Percentiles rank a stretch among this genome's conserved stretches.
These are phyloP conservation scores for Incurvaria masculella DNA, from an alignment of 2,888 invertebrate species.

Conservation along the genomic window DNA sequence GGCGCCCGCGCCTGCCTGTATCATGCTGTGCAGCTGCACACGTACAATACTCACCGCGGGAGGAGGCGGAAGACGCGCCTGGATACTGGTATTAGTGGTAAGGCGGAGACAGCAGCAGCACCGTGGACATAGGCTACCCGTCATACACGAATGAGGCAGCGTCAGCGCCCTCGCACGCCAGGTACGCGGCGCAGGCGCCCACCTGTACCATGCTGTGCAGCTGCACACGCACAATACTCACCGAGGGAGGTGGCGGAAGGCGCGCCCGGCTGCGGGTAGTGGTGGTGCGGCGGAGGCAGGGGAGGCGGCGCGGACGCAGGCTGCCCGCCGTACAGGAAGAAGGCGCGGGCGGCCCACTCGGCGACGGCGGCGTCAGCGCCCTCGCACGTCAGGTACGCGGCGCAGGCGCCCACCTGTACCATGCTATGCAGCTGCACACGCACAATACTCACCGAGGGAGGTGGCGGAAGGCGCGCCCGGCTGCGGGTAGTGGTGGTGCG, in stretches of 20 bases:
- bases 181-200: constrained; percentile 80
- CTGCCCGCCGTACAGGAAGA: constrained; percentile 90
- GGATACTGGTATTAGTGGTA: neutral
- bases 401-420: constrained; percentile 88
- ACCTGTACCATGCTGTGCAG: no score
- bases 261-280: neutral
- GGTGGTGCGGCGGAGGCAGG: constrained; percentile 16
- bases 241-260: neutral
- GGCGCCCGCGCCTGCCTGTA: no score
- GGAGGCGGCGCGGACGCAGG: constrained; percentile 34
- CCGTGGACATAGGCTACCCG: constrained; percentile 67
- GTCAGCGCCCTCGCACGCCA: constrained; percentile 71
- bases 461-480: neutral
- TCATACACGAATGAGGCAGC: constrained; percentile 87
- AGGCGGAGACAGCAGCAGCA: constrained; percentile 21
- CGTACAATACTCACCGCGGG: no score
- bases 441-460: no score
- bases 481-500: neutral
- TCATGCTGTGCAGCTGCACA: no score
- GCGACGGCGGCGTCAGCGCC: constrained; percentile 58
- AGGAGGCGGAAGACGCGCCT: neutral
- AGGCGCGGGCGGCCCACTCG: constrained; percentile 89
- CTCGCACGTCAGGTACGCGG: constrained; percentile 81
- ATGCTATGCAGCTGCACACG: constrained; percentile 64
- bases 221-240: no score